phyloP scores from a whole-genome alignment of 2,797 vertebrate species.

The Pangasius sanitwongsei region DNA sequence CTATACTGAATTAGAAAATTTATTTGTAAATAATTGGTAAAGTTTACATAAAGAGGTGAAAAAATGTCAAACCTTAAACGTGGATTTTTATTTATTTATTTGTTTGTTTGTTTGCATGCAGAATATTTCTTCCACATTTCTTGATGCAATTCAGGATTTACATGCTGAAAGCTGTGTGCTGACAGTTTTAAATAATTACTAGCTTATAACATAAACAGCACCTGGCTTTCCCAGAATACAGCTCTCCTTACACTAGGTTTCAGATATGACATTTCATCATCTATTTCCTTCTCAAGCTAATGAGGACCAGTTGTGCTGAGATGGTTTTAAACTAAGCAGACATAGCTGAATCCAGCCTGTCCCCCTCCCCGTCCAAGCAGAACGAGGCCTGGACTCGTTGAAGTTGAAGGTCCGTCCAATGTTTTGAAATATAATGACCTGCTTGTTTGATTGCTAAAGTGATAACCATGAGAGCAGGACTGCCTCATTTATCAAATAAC shows the following conservation, averaged over 20 bases:
- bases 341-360: constrained; percentile 39
- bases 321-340: constrained; percentile 47
- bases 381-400: constrained; percentile 36
- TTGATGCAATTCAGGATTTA: constrained; percentile 1
- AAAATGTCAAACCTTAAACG: neutral
- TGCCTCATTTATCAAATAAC: constrained; percentile 68
- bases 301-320: constrained; percentile 58
- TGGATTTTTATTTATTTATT: neutral
- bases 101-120: neutral
- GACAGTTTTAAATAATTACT: constrained; percentile 43
- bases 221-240: constrained; percentile 42
- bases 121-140: neutral
- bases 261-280: constrained; percentile 45
- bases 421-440: constrained; percentile 65
- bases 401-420: constrained; percentile 61
- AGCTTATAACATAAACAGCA: constrained; percentile 45
- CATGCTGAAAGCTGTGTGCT: neutral
- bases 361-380: constrained; percentile 14
- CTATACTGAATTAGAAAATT: neutral
- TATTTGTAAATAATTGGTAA: neutral
- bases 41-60: neutral
- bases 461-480: constrained; percentile 65
- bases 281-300: constrained; percentile 49
- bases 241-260: constrained; percentile 38
- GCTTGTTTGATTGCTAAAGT: constrained; percentile 66